Base-by-base conservation (phyloP, 2,888 invertebrate genomes). In the Callosobruchus maculatus region DNA sequence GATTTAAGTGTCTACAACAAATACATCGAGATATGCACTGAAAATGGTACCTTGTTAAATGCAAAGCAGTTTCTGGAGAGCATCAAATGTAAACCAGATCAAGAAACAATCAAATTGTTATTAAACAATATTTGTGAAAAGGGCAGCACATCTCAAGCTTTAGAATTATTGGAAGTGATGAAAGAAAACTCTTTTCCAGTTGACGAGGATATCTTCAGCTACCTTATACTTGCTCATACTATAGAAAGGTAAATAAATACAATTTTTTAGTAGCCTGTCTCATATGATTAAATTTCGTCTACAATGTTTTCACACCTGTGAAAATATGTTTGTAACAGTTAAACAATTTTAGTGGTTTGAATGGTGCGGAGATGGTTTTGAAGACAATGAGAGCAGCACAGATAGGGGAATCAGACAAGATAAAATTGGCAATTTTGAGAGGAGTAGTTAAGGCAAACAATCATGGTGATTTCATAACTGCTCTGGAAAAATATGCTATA, bases 111-210 rank as follows among this genome's bases (percentile, higher is more conserved):
- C 81, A 88, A 90, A 73, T 85, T 90, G 0, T 85, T 94, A 66
- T 81, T 93, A 71, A 87, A 87, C 78, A 88, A 89, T 72, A 88
- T 90, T 4, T 91, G 91, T 73, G 89, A 90, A 72, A 81, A 79
- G 31, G 93, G 92, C 20, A 89, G 92, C 80, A 82, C 91, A 21
- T 87, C 89, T 49, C 89, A 91, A 81, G 89, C 90, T 0, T 86
- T 88, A 20, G 88, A 89, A 80, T 86, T 93, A 5, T 86, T 93
- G 73, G 86, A 89, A 0, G 88, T 90, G 70, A 93, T 93, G 90
- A 91, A 91, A 79, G 81, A 87, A 0, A 85, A 86, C 21, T 86
- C 86, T 0, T 84, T 90, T 70, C 85, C 90, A 0, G 86, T 91
- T 0, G 90, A 89, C n/a, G 91, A 91, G 80, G 86, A 85, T 74